These are phyloP conservation scores for Heliconius congener DNA, from an alignment of 1,140 invertebrate species.

Conservation along the genomic window DNA sequence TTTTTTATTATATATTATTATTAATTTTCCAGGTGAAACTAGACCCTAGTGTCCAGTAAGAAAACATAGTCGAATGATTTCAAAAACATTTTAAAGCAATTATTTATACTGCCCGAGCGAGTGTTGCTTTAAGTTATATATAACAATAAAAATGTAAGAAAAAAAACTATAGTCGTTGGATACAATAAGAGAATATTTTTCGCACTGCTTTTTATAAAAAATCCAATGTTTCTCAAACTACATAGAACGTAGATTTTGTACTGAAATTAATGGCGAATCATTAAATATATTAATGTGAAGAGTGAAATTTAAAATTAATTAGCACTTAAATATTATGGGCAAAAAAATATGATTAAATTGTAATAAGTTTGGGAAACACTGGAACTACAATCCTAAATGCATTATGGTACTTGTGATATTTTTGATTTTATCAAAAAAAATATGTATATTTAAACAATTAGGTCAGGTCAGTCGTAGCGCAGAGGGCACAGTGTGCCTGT, in stretches of 20 bases:
- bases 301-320: neutral
- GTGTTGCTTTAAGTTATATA: conserved; percentile 36
- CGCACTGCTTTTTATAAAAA: conserved; percentile 20
- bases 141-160: conserved; percentile 12
- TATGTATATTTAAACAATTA: too few species aligned
- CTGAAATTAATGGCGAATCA: neutral
- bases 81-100: conserved; percentile 32
- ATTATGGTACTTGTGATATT: neutral
- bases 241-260: neutral
- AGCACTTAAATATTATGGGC: neutral
- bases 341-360: neutral
- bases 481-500: too few species aligned
- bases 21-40: conserved; percentile 21
- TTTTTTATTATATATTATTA: too few species aligned
- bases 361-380: conserved; percentile 24
- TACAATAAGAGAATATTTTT: conserved; percentile 20
- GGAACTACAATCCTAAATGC: neutral
- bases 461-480: too few species aligned
- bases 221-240: conserved; percentile 24
- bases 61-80: conserved; percentile 27
- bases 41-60: conserved; percentile 14
- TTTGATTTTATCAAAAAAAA: too few species aligned
- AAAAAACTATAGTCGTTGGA: conserved; percentile 24
- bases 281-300: neutral
- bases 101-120: conserved; percentile 36